Evolutionary conservation across 2,888 invertebrate species (phyloP).

Genomic region (Polydrusus pterygomalis): DNA sequence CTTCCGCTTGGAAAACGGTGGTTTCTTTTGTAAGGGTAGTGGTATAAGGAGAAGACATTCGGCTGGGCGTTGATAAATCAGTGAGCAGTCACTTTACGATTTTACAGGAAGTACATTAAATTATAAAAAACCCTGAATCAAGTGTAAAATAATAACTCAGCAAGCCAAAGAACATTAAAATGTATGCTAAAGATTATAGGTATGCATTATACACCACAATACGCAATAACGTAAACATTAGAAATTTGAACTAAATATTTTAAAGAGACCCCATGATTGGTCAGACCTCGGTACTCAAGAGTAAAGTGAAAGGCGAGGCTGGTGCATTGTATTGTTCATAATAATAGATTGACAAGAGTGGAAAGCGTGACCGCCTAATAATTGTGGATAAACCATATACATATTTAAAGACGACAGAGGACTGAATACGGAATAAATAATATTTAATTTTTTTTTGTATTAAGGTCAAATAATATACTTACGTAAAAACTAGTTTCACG

Average conservation of each 20-base stretch:
- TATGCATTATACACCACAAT: conserved; percentile 34
- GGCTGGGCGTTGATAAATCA: no score
- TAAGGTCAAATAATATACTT: conserved; percentile 48
- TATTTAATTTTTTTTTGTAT: conserved; percentile 20
- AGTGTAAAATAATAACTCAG: no score
- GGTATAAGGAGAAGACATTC: no score
- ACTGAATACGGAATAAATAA: not conserved
- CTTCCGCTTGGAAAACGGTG: no score
- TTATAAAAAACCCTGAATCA: no score
- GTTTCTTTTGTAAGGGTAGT: no score
- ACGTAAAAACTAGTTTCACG: conserved; percentile 55
- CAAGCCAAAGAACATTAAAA: no score
- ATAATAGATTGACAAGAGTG: conserved; percentile 65
- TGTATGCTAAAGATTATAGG: conserved; percentile 10
- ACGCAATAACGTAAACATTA: conserved; percentile 40
- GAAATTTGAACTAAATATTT: conserved; percentile 55
- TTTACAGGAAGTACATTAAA: no score
- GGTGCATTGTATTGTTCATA: conserved; percentile 62
- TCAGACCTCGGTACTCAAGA: conserved; percentile 40
- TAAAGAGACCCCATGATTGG: conserved; percentile 42
- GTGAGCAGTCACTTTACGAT: no score
- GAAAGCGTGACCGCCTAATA: conserved; percentile 62
- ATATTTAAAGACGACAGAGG: conserved; percentile 38
- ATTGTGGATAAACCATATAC: conserved; percentile 38
- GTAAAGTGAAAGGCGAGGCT: conserved; percentile 61